phyloP scores from a whole-genome alignment of 37 sponge, comb jelly and placozoan genomes.

The Aplysina aerophoba region DNA sequence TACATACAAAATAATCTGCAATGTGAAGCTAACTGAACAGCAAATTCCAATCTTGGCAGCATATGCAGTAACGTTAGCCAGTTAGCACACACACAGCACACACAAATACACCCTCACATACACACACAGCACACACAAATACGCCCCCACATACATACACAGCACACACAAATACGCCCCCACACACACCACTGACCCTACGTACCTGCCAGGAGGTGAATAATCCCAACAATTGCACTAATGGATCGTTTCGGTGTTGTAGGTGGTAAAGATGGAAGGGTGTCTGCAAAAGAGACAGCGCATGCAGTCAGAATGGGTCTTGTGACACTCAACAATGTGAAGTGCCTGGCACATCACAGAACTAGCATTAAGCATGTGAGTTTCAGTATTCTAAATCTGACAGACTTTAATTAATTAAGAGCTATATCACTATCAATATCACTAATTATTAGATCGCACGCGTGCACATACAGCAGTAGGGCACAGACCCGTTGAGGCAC shows the following conservation, averaged over 20 bases:
- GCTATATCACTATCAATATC: no score
- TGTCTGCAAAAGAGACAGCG: conserved; percentile 23
- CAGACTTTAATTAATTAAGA: no score
- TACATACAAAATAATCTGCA: not conserved
- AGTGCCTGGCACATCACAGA: no score
- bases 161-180: not conserved
- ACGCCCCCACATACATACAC: conserved; percentile 22
- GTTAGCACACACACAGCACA: not conserved
- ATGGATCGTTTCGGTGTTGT: not conserved
- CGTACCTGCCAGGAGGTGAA: conserved; percentile 70
- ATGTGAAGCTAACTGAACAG: no score
- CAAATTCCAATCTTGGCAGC: not conserved
- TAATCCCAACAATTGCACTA: conserved; percentile 69
- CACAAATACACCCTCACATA: not conserved
- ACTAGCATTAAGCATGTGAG: no score
- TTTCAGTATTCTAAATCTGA: no score
- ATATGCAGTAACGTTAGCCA: no score
- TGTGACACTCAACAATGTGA: no score
- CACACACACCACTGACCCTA: not conserved
- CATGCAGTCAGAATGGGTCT: no score
- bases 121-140: not conserved
- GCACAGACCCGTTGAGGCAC: no score
- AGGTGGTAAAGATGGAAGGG: not conserved
- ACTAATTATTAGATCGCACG: no score
- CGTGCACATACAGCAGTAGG: no score